phyloP scores from a whole-genome alignment of 2,888 invertebrate species.

The Drosophila subsilvestris region DNA sequence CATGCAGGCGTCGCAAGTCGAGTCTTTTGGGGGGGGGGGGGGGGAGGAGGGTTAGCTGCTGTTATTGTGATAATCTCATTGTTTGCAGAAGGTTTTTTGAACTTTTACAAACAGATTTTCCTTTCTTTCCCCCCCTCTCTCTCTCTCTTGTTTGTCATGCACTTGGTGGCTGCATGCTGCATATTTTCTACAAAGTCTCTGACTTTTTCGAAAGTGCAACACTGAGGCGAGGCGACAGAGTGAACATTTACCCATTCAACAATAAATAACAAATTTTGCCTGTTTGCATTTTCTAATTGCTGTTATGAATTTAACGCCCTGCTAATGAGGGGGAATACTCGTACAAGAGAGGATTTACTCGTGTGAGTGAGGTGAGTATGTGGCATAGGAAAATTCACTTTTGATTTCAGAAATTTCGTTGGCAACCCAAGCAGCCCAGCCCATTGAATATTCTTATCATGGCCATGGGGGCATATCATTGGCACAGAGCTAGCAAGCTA shows the following conservation, averaged over 20 bases:
- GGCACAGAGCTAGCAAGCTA: conserved; percentile 14
- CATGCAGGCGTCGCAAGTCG: conserved; percentile 10
- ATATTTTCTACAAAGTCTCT: conserved; percentile 27
- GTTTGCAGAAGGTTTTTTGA: conserved; percentile 76
- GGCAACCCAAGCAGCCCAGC: background rate
- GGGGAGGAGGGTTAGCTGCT: conserved; percentile 41
- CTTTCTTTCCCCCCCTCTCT: conserved; percentile 30
- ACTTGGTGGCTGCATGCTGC: conserved; percentile 39
- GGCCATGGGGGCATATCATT: conserved; percentile 1
- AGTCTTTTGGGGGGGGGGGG: conserved; percentile 13
- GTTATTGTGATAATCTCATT: conserved; percentile 51
- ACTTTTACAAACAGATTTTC: conserved; percentile 77
- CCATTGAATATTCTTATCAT: conserved; percentile 75
- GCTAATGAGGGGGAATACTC: conserved; percentile 28
- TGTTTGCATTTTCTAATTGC: conserved; percentile 65
- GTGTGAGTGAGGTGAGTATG: too few relatives aligned
- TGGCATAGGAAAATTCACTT: conserved; percentile 62
- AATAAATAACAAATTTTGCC: conserved; percentile 12
- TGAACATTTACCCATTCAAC: conserved; percentile 26
- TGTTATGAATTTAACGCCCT: conserved; percentile 49
- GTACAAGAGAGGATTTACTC: too few relatives aligned
- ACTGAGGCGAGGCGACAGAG: conserved; percentile 63
- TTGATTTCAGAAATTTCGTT: conserved; percentile 60
- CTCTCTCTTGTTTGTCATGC: conserved; percentile 41
- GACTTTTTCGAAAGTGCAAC: conserved; percentile 70